Base-by-base conservation (phyloP, 2,888 invertebrate species). In the Ochropleura leucogaster region DNA sequence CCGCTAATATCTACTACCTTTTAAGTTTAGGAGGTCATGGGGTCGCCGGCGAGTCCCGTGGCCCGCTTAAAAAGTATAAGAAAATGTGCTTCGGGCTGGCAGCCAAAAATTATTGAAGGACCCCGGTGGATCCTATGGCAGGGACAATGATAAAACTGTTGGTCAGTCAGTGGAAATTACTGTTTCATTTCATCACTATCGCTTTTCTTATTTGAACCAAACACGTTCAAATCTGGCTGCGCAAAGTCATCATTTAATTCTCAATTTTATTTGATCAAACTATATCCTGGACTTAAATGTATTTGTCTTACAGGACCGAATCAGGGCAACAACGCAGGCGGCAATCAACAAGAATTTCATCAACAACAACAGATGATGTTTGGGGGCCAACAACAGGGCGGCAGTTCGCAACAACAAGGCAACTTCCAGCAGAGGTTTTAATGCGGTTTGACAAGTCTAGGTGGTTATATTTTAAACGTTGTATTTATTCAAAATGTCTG, bases 311-410 rank as follows among this genome's bases (percentile, higher is more conserved):
- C 83, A 95, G 96, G 96, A 42, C 96, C 92, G 60, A 96, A 95
- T 71, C 96, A 95, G 92, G 96, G 96, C 74, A 96, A 96, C 92
- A 97, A 92, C 89, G 79, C 90, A 0, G 86, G 89, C 0, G 94
- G 93, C 40, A 93, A 95, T 0, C 96, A 95, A 80, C 96, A 95
- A 72, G 96, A 96, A 67, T 97, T 97, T 85, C 97, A 97, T 87
- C 97, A 97, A 88, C 97, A 97, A 90, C 97, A 98, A 89, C 97
- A 97, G 90, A 98, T 98, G 97, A 97, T 98, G 97, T 97, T 97
- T 90, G 97, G 97, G 62, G 97, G 97, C 66, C 96, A 96, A 86
- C 96, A 97, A 85, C 97, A 97, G 78, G 96, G 95, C 60, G 92
- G 89, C 60, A 91, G 87, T 47, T 90, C 92, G n/a, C 97, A 97